Evolutionary conservation across 2,888 invertebrate genomes (phyloP).

Genomic region (Calliopum simillimum): DNA sequence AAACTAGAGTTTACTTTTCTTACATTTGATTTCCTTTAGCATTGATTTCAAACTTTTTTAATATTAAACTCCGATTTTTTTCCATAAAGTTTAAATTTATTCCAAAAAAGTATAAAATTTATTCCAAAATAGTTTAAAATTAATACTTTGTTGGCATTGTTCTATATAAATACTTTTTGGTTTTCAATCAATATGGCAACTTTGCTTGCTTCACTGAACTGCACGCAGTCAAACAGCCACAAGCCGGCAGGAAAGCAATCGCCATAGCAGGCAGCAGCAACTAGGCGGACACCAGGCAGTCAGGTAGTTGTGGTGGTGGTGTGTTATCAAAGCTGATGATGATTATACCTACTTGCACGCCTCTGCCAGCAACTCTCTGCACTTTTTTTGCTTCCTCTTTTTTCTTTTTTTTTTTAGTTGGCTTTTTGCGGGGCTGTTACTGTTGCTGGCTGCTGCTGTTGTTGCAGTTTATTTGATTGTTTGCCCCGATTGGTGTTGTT

Average conservation of each 20-base stretch:
- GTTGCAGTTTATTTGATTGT: conserved; percentile 9
- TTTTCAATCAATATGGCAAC: too few species aligned
- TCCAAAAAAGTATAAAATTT: too few species aligned
- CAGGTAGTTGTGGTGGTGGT: conserved; percentile 49
- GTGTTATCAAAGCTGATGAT: conserved; percentile 64
- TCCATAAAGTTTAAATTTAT: too few species aligned
- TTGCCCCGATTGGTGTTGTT: conserved; percentile 30
- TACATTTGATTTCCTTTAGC: too few species aligned
- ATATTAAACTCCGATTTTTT: too few species aligned
- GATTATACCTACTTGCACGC: conserved; percentile 62
- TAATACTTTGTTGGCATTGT: too few species aligned
- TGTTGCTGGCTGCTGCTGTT: not conserved
- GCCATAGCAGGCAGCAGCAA: conserved; percentile 12
- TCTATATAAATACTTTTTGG: too few species aligned
- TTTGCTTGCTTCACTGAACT: conserved; percentile 17
- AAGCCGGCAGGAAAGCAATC: conserved; percentile 41
- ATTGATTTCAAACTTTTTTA: too few species aligned
- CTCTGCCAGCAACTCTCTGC: conserved; percentile 49
- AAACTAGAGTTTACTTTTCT: too few species aligned
- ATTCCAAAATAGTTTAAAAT: too few species aligned
- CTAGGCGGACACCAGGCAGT: not conserved
- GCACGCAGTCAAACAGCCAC: conserved; percentile 2
- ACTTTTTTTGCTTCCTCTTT: not conserved
- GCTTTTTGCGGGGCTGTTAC: not conserved
- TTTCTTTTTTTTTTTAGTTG: not conserved